phyloP scores from a whole-genome alignment of 2,113 vertebrate genomes.

The Ceyx melanurus region DNA sequence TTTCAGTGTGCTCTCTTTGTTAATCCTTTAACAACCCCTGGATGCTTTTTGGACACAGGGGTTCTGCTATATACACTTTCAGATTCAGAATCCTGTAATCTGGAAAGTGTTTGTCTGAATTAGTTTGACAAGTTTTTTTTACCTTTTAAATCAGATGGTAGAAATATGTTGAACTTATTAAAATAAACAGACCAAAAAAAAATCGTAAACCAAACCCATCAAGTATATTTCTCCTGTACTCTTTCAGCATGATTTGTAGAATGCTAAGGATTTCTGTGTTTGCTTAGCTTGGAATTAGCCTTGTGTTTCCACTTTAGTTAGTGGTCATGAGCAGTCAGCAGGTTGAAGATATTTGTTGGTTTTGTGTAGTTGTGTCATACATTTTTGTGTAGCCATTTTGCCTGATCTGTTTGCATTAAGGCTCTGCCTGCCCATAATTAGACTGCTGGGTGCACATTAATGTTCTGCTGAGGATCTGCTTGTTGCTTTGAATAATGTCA shows the following conservation, averaged over 20 bases:
- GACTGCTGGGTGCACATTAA: conserved; percentile 7
- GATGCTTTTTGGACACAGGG: not conserved
- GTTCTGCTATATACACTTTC: not conserved
- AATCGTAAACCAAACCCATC: not conserved
- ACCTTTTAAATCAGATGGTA: not conserved
- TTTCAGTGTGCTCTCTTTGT: not conserved
- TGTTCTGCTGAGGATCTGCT: not conserved
- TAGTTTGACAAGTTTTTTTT: not conserved
- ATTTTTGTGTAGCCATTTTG: not conserved
- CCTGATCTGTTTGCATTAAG: conserved; percentile 4
- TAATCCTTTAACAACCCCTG: not conserved
- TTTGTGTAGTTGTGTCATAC: conserved; percentile 18
- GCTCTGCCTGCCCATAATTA: conserved; percentile 1
- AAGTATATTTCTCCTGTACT: not conserved
- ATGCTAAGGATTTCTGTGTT: conserved; percentile 1
- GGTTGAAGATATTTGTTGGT: not conserved
- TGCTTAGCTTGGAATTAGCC: conserved; percentile 11
- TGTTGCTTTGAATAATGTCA: not conserved
- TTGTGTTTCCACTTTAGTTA: not conserved
- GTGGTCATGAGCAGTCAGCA: not conserved
- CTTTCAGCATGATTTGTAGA: not conserved
- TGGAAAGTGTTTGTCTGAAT: not conserved
- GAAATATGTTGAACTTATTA: not conserved
- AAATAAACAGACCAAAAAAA: not conserved
- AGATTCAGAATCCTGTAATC: not conserved